These are phyloP conservation scores for Platyscapa corneri DNA, from an alignment of 1,140 invertebrate genomes.

Conservation along the genomic window DNA sequence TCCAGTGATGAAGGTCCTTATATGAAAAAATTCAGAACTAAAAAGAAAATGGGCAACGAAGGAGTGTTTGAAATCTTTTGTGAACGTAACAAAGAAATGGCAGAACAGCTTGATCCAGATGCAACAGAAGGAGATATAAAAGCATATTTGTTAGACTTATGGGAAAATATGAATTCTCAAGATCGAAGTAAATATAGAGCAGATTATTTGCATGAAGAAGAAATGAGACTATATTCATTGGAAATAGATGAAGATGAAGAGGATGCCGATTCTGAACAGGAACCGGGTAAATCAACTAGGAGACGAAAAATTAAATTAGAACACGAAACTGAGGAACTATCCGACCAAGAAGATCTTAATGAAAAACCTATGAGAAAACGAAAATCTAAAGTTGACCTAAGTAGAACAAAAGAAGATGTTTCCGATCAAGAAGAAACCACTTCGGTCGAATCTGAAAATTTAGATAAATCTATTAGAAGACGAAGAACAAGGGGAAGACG, in stretches of 20 bases:
- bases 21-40: conserved; percentile 51
- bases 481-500: conserved; percentile 34
- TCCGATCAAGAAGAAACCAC: conserved; percentile 50
- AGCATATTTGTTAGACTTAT: conserved; percentile 74
- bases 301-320: conserved; percentile 12
- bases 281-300: not conserved
- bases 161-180: conserved; percentile 71
- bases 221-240: conserved; percentile 35
- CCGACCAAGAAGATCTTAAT: conserved; percentile 5
- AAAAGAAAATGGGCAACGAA: conserved; percentile 54
- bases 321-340: not conserved
- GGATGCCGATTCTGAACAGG: conserved; percentile 8
- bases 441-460: conserved; percentile 53
- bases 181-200: conserved; percentile 61
- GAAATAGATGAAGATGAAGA: conserved; percentile 36
- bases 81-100: conserved; percentile 72
- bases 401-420: conserved; percentile 18
- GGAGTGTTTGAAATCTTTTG: conserved; percentile 75
- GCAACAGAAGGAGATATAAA: conserved; percentile 72
- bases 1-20: conserved; percentile 59
- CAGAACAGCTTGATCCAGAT: conserved; percentile 74
- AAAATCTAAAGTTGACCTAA: conserved; percentile 38
- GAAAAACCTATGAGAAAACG: conserved; percentile 24
- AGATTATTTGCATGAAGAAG: conserved; percentile 47
- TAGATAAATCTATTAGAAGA: conserved; percentile 25